phyloP scores from a whole-genome alignment of 2,797 vertebrate genomes.

The Dermochelys coriacea region DNA sequence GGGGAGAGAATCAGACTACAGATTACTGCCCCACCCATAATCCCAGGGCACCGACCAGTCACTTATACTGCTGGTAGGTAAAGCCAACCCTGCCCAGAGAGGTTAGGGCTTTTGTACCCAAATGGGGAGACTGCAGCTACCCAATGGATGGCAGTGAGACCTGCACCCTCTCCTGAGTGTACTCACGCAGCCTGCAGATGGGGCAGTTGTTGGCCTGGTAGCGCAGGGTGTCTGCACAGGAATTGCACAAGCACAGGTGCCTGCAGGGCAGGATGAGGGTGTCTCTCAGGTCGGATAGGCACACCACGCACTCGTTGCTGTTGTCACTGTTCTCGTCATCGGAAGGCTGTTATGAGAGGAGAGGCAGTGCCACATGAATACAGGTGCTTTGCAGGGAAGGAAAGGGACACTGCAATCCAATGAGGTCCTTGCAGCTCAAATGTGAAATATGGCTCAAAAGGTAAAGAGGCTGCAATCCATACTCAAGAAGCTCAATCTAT shows the following conservation, averaged over 20 bases:
- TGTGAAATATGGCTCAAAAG: not conserved
- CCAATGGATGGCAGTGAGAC: not conserved
- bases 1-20: not conserved
- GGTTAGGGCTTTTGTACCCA: not conserved
- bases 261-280: conserved; percentile 96
- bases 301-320: conserved; percentile 98
- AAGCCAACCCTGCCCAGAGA: not conserved
- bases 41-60: not conserved
- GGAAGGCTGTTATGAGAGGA: conserved; percentile 83
- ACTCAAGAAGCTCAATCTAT: not conserved
- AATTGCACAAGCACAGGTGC: conserved; percentile 95
- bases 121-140: not conserved
- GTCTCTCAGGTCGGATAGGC: conserved; percentile 94
- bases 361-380: rapidly evolving
- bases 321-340: conserved; percentile 98
- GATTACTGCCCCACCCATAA: not conserved
- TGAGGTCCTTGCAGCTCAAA: not conserved
- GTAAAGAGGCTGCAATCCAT: not conserved
- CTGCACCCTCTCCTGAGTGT: not conserved
- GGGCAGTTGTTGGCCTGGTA: conserved; percentile 99
- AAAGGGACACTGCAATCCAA: not conserved
- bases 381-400: rapidly evolving
- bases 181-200: conserved; percentile 97
- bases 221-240: conserved; percentile 94
- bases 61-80: not conserved